phyloP scores from a whole-genome alignment of 2,888 invertebrate genomes.

The Oligia fasciuncula region DNA sequence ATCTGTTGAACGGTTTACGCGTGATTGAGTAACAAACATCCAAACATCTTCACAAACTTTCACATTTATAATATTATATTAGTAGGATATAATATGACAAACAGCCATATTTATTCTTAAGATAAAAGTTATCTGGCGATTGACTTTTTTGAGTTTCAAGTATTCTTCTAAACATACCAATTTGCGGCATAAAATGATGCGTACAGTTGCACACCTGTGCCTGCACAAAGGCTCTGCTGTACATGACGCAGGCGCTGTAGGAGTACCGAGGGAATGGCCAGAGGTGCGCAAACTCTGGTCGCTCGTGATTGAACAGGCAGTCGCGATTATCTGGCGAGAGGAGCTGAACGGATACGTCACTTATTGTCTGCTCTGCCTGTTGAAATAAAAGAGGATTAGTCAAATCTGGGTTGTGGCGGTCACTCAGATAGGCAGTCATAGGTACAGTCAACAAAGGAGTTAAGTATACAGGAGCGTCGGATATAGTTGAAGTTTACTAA shows the following conservation, averaged over 20 bases:
- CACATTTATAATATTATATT: too few relatives aligned
- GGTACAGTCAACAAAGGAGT: too few relatives aligned
- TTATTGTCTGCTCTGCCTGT: conserved; percentile 91
- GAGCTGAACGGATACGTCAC: conserved; percentile 88
- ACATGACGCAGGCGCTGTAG: conserved; percentile 90
- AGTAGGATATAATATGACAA: background rate
- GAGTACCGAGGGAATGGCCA: conserved; percentile 90
- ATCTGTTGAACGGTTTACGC: too few relatives aligned
- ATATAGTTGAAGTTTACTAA: too few relatives aligned
- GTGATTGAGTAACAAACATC: too few relatives aligned
- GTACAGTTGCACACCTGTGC: conserved; percentile 90
- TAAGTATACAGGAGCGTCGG: too few relatives aligned
- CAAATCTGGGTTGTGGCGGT: background rate
- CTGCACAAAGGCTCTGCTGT: conserved; percentile 90
- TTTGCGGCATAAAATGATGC: conserved; percentile 90
- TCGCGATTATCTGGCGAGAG: conserved; percentile 86
- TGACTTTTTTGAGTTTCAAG: background rate
- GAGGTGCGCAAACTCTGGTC: conserved; percentile 76
- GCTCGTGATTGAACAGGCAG: conserved; percentile 90
- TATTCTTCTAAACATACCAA: conserved; percentile 79
- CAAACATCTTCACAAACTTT: too few relatives aligned
- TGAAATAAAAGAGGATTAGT: background rate
- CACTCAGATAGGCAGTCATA: too few relatives aligned
- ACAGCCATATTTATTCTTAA: background rate
- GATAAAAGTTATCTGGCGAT: background rate